Conservation (phyloP, 23 tunicate species). For the Trididemnum nubilum region DNA sequence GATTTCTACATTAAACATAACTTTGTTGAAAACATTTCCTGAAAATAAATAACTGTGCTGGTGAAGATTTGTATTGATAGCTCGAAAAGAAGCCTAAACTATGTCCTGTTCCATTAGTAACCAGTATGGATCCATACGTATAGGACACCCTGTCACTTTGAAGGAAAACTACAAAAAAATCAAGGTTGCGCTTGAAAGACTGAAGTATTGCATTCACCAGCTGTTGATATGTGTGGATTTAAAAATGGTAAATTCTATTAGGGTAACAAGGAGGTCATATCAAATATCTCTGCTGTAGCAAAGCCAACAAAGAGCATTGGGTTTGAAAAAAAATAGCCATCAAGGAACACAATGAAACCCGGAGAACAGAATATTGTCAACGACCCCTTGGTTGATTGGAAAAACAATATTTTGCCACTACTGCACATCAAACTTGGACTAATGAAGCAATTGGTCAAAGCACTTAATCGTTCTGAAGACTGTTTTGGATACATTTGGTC, state of each 20-base stretch:
- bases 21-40: no score
- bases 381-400: conserved; percentile 32
- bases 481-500: conserved; percentile 36
- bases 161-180: conserved; percentile 14
- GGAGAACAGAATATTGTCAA: conserved; percentile 22
- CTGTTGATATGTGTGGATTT: conserved; percentile 19
- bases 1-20: no score
- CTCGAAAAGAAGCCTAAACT: conserved; percentile 12
- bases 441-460: conserved; percentile 35
- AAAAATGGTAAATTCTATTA: conserved; percentile 29
- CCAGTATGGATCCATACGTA: conserved; percentile 28
- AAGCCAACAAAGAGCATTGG: conserved; percentile 28
- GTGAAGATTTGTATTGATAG: neutral
- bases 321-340: conserved; percentile 22
- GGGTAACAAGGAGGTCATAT: conserved; percentile 27
- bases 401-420: conserved; percentile 15
- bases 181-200: conserved; percentile 30
- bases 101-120: neutral
- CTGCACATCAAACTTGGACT: conserved; percentile 35
- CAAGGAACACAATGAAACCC: conserved; percentile 19
- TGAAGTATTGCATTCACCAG: conserved; percentile 20
- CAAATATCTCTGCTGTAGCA: conserved; percentile 26
- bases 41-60: no score
- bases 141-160: conserved; percentile 4
- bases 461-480: conserved; percentile 27